Evolutionary conservation across 2,888 invertebrate genomes (phyloP).

Genomic region (Calliscelio sp.): DNA sequence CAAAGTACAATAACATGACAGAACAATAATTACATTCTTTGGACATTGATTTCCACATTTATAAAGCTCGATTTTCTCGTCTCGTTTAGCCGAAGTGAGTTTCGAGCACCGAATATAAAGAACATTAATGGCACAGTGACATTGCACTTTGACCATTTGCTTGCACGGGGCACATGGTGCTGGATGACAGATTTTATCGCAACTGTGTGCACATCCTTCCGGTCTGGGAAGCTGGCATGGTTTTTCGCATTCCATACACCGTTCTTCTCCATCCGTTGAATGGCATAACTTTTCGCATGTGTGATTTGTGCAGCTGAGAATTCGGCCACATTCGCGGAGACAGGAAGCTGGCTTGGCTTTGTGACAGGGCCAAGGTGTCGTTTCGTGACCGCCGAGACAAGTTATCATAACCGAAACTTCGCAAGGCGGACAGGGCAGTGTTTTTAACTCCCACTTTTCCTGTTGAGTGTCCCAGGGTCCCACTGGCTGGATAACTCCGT

Average conservation of each 20-base stretch:
- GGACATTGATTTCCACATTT: constrained; percentile 95
- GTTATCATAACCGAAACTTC: constrained; percentile 90
- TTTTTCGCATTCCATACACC: constrained; percentile 88
- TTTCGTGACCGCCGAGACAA: constrained; percentile 92
- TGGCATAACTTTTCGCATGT: constrained; percentile 92
- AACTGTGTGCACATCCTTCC: constrained; percentile 91
- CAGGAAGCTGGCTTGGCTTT: constrained; percentile 92
- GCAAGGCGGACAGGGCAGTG: constrained; percentile 91
- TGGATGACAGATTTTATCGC: constrained; percentile 90
- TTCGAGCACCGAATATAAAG: constrained; percentile 92
- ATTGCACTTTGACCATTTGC: constrained; percentile 89
- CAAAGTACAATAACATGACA: background rate
- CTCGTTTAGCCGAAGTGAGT: constrained; percentile 87
- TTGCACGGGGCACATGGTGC: constrained; percentile 92
- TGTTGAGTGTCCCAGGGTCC: constrained; percentile 89
- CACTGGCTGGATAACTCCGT: constrained; percentile 87
- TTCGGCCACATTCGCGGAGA: constrained; percentile 91
- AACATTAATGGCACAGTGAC: constrained; percentile 94
- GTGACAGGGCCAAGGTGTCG: constrained; percentile 89
- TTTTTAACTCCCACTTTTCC: constrained; percentile 85
- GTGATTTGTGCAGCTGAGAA: constrained; percentile 93
- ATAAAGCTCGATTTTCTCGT: constrained; percentile 85
- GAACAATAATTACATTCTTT: constrained; percentile 88
- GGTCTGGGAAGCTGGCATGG: constrained; percentile 90
- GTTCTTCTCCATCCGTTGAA: constrained; percentile 61